These are phyloP conservation scores for Spheniscus mendiculus DNA, from an alignment of 2,113 vertebrate genomes.

Conservation along the genomic window DNA sequence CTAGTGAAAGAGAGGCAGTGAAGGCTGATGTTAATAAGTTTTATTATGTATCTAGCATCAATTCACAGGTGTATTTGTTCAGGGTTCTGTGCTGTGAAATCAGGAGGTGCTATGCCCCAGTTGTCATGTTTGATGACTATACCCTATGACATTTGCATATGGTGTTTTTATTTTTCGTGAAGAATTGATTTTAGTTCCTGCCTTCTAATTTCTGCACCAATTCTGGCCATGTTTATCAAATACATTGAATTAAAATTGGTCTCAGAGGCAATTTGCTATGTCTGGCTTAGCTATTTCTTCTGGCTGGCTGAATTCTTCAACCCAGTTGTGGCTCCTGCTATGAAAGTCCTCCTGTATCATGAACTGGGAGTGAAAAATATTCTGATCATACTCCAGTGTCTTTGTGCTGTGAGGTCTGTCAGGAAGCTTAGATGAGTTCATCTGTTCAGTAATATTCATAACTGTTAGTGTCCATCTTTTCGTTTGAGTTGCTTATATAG, in stretches of 20 bases:
- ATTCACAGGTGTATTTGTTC: background rate
- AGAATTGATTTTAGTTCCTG: background rate
- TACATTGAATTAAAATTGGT: background rate
- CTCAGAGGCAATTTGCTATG: background rate
- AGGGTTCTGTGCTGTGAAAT: background rate
- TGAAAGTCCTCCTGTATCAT: background rate
- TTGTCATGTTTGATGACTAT: background rate
- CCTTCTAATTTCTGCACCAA: background rate
- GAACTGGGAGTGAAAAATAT: background rate
- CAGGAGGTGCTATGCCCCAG: background rate
- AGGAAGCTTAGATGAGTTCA: background rate
- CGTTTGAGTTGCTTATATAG: background rate
- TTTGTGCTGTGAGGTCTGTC: background rate
- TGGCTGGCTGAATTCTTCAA: background rate
- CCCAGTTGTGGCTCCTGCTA: background rate
- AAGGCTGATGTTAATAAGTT: background rate
- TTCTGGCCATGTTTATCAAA: background rate
- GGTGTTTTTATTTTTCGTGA: background rate
- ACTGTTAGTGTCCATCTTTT: background rate
- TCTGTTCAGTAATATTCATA: background rate
- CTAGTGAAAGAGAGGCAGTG: background rate
- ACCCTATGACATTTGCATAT: background rate
- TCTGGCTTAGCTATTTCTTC: background rate
- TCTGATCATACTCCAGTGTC: background rate
- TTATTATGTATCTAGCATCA: background rate